These are phyloP conservation scores for Drosophila takahashii DNA, from an alignment of 1,140 invertebrate genomes.

Conservation along the genomic window DNA sequence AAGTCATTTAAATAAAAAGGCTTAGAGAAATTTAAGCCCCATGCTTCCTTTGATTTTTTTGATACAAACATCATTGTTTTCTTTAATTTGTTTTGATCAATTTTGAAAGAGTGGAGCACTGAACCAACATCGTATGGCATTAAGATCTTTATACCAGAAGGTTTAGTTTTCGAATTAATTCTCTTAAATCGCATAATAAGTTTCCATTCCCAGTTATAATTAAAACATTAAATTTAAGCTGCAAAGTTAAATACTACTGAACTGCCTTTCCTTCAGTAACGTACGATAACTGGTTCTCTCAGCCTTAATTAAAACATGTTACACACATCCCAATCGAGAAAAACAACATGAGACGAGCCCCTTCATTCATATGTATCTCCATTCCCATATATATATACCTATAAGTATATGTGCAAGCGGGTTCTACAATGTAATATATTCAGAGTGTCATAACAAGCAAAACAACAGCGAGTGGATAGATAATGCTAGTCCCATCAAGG, in stretches of 20 bases:
- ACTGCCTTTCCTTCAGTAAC: background rate
- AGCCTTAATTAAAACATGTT: slow-evolving; percentile 26
- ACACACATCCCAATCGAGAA: slow-evolving; percentile 22
- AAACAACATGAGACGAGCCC: slow-evolving; percentile 65
- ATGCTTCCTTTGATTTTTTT: slow-evolving; percentile 15
- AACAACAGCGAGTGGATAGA: slow-evolving; percentile 36
- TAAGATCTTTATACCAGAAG: too few species aligned
- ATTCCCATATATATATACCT: slow-evolving; percentile 11
- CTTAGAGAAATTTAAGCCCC: background rate
- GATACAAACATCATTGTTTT: background rate
- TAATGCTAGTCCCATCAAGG: slow-evolving; percentile 68
- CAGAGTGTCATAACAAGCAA: slow-evolving; percentile 23
- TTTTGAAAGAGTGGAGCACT: too few species aligned
- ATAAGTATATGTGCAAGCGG: background rate
- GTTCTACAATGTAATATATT: slow-evolving; percentile 28
- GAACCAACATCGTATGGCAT: too few species aligned
- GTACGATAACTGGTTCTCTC: slow-evolving; percentile 19
- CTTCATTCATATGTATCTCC: slow-evolving; percentile 31
- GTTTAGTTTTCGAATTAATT: too few species aligned
- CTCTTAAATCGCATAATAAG: too few species aligned
- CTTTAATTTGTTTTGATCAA: too few species aligned
- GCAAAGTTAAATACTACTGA: background rate
- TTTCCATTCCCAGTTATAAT: too few species aligned
- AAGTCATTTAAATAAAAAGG: slow-evolving; percentile 12
- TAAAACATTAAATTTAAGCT: background rate